Conservation (phyloP, 30 jellyfish, hydroid and myxozoan species). For the Aurelia coerulea region DNA sequence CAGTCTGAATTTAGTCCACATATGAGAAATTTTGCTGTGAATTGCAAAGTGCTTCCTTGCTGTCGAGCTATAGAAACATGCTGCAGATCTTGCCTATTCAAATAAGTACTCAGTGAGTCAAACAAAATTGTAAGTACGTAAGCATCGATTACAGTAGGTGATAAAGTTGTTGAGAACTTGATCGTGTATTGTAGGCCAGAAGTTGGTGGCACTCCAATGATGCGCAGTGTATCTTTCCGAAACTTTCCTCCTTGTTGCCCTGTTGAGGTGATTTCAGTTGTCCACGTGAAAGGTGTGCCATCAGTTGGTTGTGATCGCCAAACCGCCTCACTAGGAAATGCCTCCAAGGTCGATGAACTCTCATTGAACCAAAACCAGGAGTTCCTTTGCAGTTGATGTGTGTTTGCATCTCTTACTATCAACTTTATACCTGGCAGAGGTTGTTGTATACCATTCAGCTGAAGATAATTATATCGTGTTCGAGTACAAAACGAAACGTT, state of each 20-base stretch:
- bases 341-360: constrained; percentile 50
- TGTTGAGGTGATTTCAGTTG: constrained; percentile 16
- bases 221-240: constrained; percentile 32
- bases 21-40: constrained; percentile 7
- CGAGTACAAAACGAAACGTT: constrained; percentile 51
- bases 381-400: constrained; percentile 52
- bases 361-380: constrained; percentile 90
- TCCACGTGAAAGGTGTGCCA: constrained; percentile 57
- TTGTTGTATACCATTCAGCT: constrained; percentile 7
- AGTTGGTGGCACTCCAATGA: constrained; percentile 41
- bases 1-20: constrained; percentile 70
- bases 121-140: constrained; percentile 37
- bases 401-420: constrained; percentile 15
- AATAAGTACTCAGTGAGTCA: constrained; percentile 15
- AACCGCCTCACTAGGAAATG: constrained; percentile 43
- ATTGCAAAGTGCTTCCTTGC: constrained; percentile 14
- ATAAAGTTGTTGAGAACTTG: constrained; percentile 17
- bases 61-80: constrained; percentile 33
- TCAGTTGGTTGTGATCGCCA: constrained; percentile 36
- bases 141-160: constrained; percentile 36
- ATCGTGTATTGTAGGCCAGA: constrained; percentile 57
- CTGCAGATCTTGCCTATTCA: constrained; percentile 45
- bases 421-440: constrained; percentile 28
- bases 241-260: constrained; percentile 25
- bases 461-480: not conserved